Conservation (phyloP, 2,797 vertebrate genomes). For the Furcifer pardalis region DNA sequence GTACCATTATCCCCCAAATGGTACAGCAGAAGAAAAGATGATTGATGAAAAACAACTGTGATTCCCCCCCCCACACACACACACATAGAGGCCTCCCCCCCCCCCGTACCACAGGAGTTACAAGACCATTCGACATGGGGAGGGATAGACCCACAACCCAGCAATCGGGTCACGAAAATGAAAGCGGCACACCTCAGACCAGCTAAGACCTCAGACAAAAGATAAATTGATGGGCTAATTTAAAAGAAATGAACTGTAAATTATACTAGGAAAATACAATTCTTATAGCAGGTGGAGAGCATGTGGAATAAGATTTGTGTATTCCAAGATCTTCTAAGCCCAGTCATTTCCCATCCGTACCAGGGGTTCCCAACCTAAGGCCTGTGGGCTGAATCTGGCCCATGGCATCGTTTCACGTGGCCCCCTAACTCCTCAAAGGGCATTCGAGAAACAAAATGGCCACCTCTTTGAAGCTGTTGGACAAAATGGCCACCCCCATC, state of each 20-base stretch:
- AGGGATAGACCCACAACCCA: constrained; percentile 43
- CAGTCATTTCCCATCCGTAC: too few species aligned
- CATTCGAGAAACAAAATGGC: too few species aligned
- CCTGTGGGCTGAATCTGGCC: too few species aligned
- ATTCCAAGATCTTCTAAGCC: too few species aligned
- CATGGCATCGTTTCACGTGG: too few species aligned
- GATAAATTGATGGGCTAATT: constrained; percentile 52
- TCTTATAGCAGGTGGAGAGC: neutral
- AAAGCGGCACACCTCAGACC: constrained; percentile 69
- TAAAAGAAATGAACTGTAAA: neutral
- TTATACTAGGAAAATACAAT: neutral
- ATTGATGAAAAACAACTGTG: constrained; percentile 68
- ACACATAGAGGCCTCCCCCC: constrained; percentile 5
- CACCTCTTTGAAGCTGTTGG: too few species aligned
- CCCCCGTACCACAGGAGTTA: constrained; percentile 40
- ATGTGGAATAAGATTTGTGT: neutral
- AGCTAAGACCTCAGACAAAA: constrained; percentile 70
- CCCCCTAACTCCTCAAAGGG: too few species aligned
- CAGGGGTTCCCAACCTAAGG: too few species aligned
- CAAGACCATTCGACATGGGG: constrained; percentile 49
- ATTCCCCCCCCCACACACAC: constrained; percentile 33
- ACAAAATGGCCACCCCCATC: too few species aligned
- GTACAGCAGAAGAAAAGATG: constrained; percentile 49
- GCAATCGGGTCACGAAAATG: constrained; percentile 67
- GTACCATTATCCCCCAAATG: constrained; percentile 62